Evolutionary conservation across 2,797 vertebrate species (phyloP), one percentile per base, ranked within the genome.

Genomic region (Catamblyrhynchus diadema): DNA sequence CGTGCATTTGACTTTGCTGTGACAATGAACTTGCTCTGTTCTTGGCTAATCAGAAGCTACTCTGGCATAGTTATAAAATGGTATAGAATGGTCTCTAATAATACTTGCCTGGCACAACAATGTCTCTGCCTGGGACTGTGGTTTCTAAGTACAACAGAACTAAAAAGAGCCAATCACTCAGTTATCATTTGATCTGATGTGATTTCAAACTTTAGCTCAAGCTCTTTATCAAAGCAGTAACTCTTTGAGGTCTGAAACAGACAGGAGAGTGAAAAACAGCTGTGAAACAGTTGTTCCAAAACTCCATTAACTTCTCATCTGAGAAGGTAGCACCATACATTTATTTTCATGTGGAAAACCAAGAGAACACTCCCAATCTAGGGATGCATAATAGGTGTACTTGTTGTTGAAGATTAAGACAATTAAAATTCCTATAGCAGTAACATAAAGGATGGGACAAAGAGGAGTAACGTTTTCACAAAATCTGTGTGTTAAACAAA

Each of bases 1-100:
- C 53, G 69, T 84, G 41, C n/a, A 44, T 69, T 88, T 86, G 75
- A 79, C 95, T 84, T 97, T 94, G 94, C 84, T 94, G 82, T 79
- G 87, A 96, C 94, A 86, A 94, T 41, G 90, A 84, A 82, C 54
- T 77, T 87, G 64, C 66, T 86, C 87, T 90, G 32, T 69, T 88
- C 72, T 82, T 56, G 78, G 84, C 90, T 92, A 85, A 93, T 81
- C 86, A 92, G 72, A 59, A 93, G n/a, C 66, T 50, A 35, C 27
- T 47, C 48, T 77, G 77, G 60, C 54, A 69, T 61, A 54, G 45
- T 89, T 74, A 65, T 59, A 82, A 90, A 72, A 69, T 20, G 37
- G 35, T 69, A 74, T 35, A 42, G 95, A 92, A 83, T 20, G 22
- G 66, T 62, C 82, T 74, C 44, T 75, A 62, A 35, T 18, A 72